Conservation (phyloP, 2,888 invertebrate species). For the Torymus aiolomorphi region DNA sequence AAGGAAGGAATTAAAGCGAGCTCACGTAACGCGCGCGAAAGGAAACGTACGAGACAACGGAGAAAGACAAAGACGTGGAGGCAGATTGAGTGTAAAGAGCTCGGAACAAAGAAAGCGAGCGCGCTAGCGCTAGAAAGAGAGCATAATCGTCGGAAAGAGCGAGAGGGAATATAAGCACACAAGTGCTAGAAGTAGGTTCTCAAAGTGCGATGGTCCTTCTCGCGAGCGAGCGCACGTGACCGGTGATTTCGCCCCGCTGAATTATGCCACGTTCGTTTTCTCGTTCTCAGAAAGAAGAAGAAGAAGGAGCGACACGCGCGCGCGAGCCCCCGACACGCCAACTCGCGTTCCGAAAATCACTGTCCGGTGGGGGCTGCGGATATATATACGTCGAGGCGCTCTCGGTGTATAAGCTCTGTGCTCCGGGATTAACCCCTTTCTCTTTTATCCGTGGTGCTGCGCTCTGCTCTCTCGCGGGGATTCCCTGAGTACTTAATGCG, state of each 20-base stretch:
- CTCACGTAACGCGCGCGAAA: neutral
- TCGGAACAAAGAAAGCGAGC: too few species aligned
- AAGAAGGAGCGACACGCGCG: neutral
- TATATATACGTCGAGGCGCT: neutral
- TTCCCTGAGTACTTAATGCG: neutral
- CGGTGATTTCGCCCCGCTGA: conserved; percentile 65
- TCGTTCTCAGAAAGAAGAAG: conserved; percentile 58
- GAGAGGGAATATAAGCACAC: neutral
- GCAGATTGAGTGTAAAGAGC: too few species aligned
- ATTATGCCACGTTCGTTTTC: conserved; percentile 69
- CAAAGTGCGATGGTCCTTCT: conserved; percentile 23
- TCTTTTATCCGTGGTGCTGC: neutral
- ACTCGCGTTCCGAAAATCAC: conserved; percentile 68
- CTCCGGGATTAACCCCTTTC: neutral
- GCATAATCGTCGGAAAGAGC: neutral
- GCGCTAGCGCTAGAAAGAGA: too few species aligned
- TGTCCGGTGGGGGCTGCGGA: conserved; percentile 27
- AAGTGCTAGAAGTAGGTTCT: conserved; percentile 12
- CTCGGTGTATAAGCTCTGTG: neutral
- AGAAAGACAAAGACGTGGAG: neutral
- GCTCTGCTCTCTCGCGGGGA: neutral
- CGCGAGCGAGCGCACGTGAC: conserved; percentile 62
- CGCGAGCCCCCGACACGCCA: conserved; percentile 64
- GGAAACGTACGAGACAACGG: neutral
- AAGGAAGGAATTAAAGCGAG: conserved; percentile 10